Evolutionary conservation across 2,797 vertebrate species (phyloP).

Genomic region (Enteromius afrohamiltoni): DNA sequence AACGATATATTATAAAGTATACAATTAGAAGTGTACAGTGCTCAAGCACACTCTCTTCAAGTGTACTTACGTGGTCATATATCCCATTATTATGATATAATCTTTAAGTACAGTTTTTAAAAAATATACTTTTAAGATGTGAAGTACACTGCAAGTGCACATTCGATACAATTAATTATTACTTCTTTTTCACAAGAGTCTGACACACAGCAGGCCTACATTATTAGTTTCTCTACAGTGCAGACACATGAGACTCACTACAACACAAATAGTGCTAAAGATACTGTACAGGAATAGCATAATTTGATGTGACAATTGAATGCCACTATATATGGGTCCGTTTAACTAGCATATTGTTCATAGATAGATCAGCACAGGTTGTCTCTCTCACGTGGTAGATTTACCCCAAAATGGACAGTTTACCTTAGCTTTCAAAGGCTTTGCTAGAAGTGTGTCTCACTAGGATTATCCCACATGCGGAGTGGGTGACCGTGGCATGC

Average conservation of each 20-base stretch:
- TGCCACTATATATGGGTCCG: not conserved
- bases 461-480: slow-evolving; percentile 71
- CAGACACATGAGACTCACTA: not conserved
- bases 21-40: not conserved
- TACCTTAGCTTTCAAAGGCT: slow-evolving; percentile 80
- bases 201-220: not conserved
- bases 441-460: slow-evolving; percentile 73
- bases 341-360: not conserved
- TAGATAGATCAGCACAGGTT: not conserved
- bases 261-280: not conserved
- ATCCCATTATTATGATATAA: not conserved
- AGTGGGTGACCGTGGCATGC: slow-evolving; percentile 19
- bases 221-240: not conserved
- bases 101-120: not conserved
- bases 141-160: not conserved
- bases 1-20: not conserved
- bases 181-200: not conserved
- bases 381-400: not conserved
- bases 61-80: not conserved
- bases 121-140: not conserved
- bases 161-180: not conserved
- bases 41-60: not conserved
- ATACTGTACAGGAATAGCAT: not conserved
- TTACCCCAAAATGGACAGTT: slow-evolving; percentile 70
- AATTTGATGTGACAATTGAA: not conserved